Conservation (phyloP, 2,113 vertebrate species). For the Xenopus borealis region DNA sequence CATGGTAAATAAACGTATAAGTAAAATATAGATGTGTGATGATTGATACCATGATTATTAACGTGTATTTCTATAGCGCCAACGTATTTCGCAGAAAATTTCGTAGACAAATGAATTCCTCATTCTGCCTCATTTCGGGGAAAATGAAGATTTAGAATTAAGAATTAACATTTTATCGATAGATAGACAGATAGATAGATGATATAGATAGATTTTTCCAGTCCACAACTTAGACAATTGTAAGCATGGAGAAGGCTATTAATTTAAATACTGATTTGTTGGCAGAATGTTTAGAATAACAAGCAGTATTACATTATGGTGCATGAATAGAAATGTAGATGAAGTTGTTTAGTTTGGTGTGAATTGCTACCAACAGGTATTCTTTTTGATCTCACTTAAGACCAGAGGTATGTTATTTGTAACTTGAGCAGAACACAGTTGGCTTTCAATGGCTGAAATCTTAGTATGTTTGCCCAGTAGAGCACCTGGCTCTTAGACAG, state of each 20-base stretch:
- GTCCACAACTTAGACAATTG: slow-evolving; percentile 34
- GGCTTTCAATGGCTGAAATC: slow-evolving; percentile 37
- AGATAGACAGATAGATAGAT: no score
- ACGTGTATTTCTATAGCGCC: no score
- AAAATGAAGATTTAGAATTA: no score
- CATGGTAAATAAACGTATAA: no score
- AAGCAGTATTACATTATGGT: slow-evolving; percentile 41
- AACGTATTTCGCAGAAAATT: no score
- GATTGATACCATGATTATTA: no score
- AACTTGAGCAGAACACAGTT: slow-evolving; percentile 26
- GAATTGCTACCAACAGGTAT: slow-evolving; percentile 40
- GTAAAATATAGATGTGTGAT: no score
- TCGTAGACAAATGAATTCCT: no score
- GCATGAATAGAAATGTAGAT: slow-evolving; percentile 34
- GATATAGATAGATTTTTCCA: not conserved
- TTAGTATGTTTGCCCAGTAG: slow-evolving; percentile 42
- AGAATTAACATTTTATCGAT: no score
- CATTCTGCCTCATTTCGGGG: no score
- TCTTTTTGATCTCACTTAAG: slow-evolving; percentile 38
- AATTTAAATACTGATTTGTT: slow-evolving; percentile 18
- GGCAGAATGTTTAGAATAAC: slow-evolving; percentile 31
- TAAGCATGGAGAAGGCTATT: slow-evolving; percentile 36
- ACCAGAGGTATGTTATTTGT: slow-evolving; percentile 43
- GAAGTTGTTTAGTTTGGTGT: slow-evolving; percentile 41
- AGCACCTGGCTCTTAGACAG: slow-evolving; percentile 43